Percentiles rank a stretch among this genome's conserved stretches.
Evolutionary conservation across 2,113 vertebrate species (phyloP).

Genomic region (Thomomys bottae): DNA sequence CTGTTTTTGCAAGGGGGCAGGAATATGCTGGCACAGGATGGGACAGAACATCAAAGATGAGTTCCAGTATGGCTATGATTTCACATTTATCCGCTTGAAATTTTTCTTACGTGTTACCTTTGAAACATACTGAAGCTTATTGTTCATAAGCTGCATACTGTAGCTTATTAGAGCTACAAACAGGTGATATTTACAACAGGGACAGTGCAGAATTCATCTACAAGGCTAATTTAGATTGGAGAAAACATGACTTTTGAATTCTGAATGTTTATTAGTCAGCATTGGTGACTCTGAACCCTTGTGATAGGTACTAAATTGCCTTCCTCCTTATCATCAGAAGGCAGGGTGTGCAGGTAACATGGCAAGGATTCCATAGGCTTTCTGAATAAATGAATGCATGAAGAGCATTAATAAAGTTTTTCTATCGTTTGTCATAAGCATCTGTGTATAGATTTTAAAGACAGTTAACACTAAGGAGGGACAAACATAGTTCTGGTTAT

Average conservation of each 20-base stretch:
- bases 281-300: not conserved
- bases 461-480: slow-evolving; percentile 5
- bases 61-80: not conserved
- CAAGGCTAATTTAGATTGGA: slow-evolving; percentile 16
- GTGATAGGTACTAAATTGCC: not conserved
- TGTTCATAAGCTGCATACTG: not conserved
- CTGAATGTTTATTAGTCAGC: not conserved
- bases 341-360: not conserved
- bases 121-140: not conserved
- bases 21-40: not conserved
- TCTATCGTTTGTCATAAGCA: not conserved
- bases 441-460: not conserved
- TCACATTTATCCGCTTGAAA: not conserved
- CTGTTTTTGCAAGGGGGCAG: not conserved
- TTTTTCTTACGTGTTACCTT: not conserved
- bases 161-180: not conserved
- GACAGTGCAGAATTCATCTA: not conserved
- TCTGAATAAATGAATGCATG: not conserved
- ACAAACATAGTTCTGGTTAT: not conserved
- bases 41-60: not conserved
- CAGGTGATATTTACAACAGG: not conserved
- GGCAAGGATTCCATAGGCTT: not conserved
- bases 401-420: not conserved
- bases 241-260: slow-evolving; percentile 8
- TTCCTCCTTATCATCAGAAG: not conserved